Percentiles rank a stretch among this genome's conserved stretches.
phyloP scores from a whole-genome alignment of 2,888 invertebrate species.

The Lasioglossum pauxillum region DNA sequence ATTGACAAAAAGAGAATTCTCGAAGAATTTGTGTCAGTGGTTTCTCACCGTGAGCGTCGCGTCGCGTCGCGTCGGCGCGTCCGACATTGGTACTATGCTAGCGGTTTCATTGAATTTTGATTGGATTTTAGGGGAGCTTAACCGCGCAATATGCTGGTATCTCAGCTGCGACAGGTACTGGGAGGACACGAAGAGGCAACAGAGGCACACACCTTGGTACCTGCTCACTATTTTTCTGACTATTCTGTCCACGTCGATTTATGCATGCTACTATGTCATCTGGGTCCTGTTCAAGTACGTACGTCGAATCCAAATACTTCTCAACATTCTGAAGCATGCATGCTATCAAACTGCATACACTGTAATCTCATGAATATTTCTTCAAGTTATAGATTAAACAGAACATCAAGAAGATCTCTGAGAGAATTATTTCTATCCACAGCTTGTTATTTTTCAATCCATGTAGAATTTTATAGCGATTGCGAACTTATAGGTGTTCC shows the following conservation, averaged over 20 bases:
- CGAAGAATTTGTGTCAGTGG: not conserved
- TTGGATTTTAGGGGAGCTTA: constrained; percentile 90
- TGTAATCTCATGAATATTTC: not conserved
- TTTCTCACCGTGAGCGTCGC: not conserved
- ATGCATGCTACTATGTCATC: constrained; percentile 96
- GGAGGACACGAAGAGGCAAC: constrained; percentile 92
- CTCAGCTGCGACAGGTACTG: constrained; percentile 96
- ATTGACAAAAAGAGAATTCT: not conserved
- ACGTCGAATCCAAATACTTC: constrained; percentile 28
- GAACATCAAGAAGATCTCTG: not conserved
- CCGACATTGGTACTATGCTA: not conserved
- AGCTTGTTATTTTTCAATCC: not conserved
- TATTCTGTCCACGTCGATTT: constrained; percentile 92
- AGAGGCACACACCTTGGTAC: constrained; percentile 93
- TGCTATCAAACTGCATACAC: not conserved
- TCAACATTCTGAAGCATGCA: not conserved
- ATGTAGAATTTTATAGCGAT: not conserved
- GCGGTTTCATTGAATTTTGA: too few species aligned
- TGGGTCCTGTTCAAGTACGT: constrained; percentile 95
- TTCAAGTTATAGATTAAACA: not conserved
- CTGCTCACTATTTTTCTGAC: constrained; percentile 91
- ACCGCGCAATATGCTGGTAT: constrained; percentile 96
- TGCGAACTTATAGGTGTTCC: not conserved
- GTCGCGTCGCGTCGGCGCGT: not conserved
- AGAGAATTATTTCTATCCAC: not conserved